A percentile compares a stretch with the other conserved stretches of the same genome.
Evolutionary conservation across 1,140 invertebrate genomes (phyloP).

Genomic region (Pseudobourletiella spinata): DNA sequence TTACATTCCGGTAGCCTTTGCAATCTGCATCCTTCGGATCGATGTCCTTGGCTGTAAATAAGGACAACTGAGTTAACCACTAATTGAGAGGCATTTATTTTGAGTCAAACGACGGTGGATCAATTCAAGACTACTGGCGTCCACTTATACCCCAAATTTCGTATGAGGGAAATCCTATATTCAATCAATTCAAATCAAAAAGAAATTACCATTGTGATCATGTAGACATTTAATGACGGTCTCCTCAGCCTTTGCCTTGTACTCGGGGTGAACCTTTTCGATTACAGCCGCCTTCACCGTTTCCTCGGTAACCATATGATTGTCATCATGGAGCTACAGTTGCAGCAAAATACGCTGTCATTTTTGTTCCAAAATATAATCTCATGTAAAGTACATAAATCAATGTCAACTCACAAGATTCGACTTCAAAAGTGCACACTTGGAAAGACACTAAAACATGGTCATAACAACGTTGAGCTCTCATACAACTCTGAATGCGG

Average conservation of each 20-base stretch:
- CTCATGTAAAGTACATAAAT: neutral
- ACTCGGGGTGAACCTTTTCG: constrained; percentile 1
- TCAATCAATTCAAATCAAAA: too few species aligned
- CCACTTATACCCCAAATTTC: too few species aligned
- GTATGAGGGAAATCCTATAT: too few species aligned
- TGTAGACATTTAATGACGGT: constrained; percentile 3
- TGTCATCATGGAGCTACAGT: neutral
- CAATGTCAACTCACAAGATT: neutral
- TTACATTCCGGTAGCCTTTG: neutral
- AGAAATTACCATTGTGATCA: constrained; percentile 3
- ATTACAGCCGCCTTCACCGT: neutral
- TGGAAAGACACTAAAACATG: neutral
- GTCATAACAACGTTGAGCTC: too few species aligned
- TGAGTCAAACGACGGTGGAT: too few species aligned
- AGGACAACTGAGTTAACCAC: too few species aligned
- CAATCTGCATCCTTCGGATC: neutral
- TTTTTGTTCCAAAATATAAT: neutral
- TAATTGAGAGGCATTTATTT: too few species aligned
- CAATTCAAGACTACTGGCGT: too few species aligned
- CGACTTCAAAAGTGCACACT: neutral
- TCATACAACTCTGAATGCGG: too few species aligned
- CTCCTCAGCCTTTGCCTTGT: neutral
- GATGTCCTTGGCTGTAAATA: neutral
- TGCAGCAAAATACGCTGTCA: neutral
- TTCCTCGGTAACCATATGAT: neutral